These are phyloP conservation scores for Sphenopsis melanotis DNA, from an alignment of 2,797 vertebrate species.

Conservation along the genomic window DNA sequence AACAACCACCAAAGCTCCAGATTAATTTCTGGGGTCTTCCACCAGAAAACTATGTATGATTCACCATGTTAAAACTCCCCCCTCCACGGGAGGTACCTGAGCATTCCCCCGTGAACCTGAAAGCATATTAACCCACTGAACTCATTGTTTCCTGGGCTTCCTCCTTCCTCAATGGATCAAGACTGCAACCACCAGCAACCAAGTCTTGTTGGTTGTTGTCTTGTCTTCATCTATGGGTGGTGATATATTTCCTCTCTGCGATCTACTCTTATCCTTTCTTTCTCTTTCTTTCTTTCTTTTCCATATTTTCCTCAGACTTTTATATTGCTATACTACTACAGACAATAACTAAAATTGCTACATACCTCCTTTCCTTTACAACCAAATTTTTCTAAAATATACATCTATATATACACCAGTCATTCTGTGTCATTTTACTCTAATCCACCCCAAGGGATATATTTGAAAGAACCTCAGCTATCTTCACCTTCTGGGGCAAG, in stretches of 20 bases:
- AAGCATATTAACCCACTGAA: too few relatives aligned
- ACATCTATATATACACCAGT: rapidly evolving
- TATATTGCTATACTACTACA: neutral
- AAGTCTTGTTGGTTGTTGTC: neutral
- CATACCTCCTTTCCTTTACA: neutral
- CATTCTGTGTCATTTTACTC: neutral
- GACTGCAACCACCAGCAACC: neutral
- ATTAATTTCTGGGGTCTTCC: neutral
- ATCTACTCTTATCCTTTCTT: neutral
- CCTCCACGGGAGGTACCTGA: neutral
- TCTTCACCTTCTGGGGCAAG: rapidly evolving
- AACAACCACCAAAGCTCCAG: neutral
- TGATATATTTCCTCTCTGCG: neutral
- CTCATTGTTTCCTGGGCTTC: neutral
- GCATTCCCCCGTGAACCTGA: neutral
- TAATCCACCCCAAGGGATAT: neutral
- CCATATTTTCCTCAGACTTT: neutral
- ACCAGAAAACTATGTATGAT: neutral
- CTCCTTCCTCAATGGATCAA: rapidly evolving
- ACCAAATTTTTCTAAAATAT: neutral
- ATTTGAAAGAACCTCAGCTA: neutral
- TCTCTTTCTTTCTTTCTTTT: neutral
- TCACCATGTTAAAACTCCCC: neutral
- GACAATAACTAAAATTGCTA: neutral
- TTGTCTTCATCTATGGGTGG: neutral